phyloP scores from a whole-genome alignment of 2,888 invertebrate genomes.

The Lagria hirta region DNA sequence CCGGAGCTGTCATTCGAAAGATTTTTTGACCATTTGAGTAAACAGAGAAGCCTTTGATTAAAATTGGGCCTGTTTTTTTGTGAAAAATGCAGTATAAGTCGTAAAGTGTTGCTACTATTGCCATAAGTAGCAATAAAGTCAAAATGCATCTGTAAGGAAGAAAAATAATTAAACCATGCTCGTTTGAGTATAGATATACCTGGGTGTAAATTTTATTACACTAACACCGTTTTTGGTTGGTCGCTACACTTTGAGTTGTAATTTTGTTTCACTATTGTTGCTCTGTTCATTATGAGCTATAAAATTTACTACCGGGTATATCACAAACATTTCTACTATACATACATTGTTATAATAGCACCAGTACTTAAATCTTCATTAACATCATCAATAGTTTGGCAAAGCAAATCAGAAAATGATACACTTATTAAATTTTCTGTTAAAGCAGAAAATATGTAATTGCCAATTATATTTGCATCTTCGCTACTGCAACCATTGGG shows the following conservation, averaged over 20 bases:
- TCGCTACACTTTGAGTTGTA: too few species aligned
- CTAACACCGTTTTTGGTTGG: too few species aligned
- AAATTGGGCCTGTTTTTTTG: conserved; percentile 30
- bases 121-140: conserved; percentile 16
- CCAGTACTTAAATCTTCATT: conserved; percentile 27
- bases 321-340: too few species aligned
- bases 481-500: conserved; percentile 41
- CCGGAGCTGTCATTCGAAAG: conserved; percentile 29
- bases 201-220: conserved; percentile 3
- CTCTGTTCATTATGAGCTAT: too few species aligned
- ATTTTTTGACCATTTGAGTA: conserved; percentile 38
- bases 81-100: conserved; percentile 31
- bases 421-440: conserved; percentile 18
- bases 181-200: conserved; percentile 2
- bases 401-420: conserved; percentile 25
- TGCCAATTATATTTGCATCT: conserved; percentile 52
- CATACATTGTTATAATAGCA: conserved; percentile 36
- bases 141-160: conserved; percentile 32
- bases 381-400: conserved; percentile 34
- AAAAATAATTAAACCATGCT: conserved; percentile 6
- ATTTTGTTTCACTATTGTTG: too few species aligned
- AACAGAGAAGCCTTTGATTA: conserved; percentile 37
- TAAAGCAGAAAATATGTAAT: conserved; percentile 19
- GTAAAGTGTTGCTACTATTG: conserved; percentile 34
- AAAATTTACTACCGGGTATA: too few species aligned